Evolutionary conservation across 2,888 invertebrate genomes (phyloP), one percentile per base, ranked within the genome.

Genomic region (Mesorhabditis spiculigera): DNA sequence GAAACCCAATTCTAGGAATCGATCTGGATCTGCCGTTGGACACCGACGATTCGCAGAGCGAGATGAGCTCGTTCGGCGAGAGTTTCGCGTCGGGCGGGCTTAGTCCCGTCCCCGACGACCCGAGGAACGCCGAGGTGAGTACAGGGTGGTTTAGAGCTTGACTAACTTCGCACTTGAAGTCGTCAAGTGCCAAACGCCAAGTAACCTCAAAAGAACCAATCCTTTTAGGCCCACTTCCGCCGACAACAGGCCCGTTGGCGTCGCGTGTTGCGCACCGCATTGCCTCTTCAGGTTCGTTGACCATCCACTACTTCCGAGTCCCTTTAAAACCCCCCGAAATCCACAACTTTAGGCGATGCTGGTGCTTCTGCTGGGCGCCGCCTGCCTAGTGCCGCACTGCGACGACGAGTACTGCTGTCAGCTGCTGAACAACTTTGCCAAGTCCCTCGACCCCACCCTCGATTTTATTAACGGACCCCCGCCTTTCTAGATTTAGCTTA

Each of bases 401-500:
- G 87, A 88, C 75, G 92, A 93, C 84, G 93, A 93, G 86, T 92
- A 92, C 87, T 91, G 91, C 75, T 93, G 94, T 87, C 91, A 92
- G 87, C 90, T 94, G 86, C 90, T 92, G 80, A 93, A 93, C 87
- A 91, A 91, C 81, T 91, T 93, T 82, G 91, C 92, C 41, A 90
- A 91, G 80, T 92, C 92, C 81, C 90, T 95, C 70, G 92, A 93
- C 80, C 94, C 95, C 63, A 92, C 94, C 87, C 89, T 95, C 80
- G 90, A 92, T 72, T 95, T 94, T 88, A 92, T 93, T 42, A 92
- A 95, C 86, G 95, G 95, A 76, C 94, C 94, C 66, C 96, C 95
- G 71, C 95, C 96, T 68, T 90, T 93, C 73, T 94, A 91, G 87
- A 66, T 69, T 43, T 45, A 43, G 43, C 62, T 62, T 67, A 64